phyloP scores from a whole-genome alignment of 1,140 invertebrate species.

The Drosophila albomicans region DNA sequence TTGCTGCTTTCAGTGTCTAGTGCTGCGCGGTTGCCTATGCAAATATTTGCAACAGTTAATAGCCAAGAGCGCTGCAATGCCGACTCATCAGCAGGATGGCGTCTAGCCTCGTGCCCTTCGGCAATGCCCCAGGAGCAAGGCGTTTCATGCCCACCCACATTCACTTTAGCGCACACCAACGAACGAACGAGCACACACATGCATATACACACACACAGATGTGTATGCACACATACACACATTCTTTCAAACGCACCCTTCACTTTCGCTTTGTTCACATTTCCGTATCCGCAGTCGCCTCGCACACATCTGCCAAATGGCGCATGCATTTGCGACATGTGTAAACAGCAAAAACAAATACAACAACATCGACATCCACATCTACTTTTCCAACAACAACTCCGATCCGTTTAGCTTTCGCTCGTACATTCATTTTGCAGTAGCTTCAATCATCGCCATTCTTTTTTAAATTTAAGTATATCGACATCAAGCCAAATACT shows the following conservation, averaged over 20 bases:
- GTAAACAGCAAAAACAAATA: constrained; percentile 28
- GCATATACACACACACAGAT: background rate
- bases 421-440: too few relatives aligned
- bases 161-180: background rate
- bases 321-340: constrained; percentile 54
- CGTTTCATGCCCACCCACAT: background rate
- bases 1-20: constrained; percentile 64
- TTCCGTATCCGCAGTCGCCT: constrained; percentile 60
- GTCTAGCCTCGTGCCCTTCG: constrained; percentile 54
- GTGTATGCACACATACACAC: background rate
- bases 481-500: too few relatives aligned
- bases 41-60: constrained; percentile 80
- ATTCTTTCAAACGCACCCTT: constrained; percentile 61
- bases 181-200: background rate
- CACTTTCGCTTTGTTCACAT: constrained; percentile 82
- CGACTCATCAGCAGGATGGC: constrained; percentile 57
- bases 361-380: constrained; percentile 41
- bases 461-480: too few relatives aligned
- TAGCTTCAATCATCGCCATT: too few relatives aligned
- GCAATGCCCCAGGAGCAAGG: constrained; percentile 26
- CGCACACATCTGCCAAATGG: constrained; percentile 51
- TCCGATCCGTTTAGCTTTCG: background rate
- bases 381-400: constrained; percentile 31
- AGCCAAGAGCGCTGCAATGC: constrained; percentile 69
- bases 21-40: constrained; percentile 64